These are phyloP conservation scores for Leptarthrus brevirostris DNA, from an alignment of 2,888 invertebrate species.

Conservation along the genomic window DNA sequence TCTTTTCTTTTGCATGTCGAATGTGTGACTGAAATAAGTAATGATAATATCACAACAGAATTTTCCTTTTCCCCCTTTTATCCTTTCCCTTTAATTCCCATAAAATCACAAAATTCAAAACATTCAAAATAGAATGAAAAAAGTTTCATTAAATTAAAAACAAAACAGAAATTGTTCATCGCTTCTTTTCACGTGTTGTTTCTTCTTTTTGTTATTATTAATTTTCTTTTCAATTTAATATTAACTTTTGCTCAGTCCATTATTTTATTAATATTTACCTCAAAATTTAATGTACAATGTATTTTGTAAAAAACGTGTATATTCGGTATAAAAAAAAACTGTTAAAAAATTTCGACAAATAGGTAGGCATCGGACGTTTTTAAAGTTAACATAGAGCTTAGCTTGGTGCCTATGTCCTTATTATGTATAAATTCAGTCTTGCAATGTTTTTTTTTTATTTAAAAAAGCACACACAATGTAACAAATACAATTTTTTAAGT, in stretches of 20 bases:
- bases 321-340: neutral
- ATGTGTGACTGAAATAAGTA: neutral
- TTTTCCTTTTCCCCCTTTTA: neutral
- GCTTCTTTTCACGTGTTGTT: too few relatives aligned
- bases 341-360: constrained; percentile 17
- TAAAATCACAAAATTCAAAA: neutral
- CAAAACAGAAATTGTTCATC: neutral
- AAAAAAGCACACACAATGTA: too few relatives aligned
- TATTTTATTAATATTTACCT: neutral
- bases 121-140: neutral
- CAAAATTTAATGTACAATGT: neutral
- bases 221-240: neutral
- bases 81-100: neutral
- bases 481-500: too few relatives aligned
- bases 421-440: constrained; percentile 8
- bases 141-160: neutral
- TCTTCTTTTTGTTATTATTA: neutral
- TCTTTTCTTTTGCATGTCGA: neutral
- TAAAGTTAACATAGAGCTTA: constrained; percentile 2
- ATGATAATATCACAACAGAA: constrained; percentile 1
- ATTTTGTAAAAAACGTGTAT: neutral
- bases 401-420: constrained; percentile 1
- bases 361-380: constrained; percentile 26
- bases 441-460: neutral
- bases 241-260: neutral